Base-by-base conservation (phyloP, 2,797 vertebrate species). In the Diglossa cyanea region DNA sequence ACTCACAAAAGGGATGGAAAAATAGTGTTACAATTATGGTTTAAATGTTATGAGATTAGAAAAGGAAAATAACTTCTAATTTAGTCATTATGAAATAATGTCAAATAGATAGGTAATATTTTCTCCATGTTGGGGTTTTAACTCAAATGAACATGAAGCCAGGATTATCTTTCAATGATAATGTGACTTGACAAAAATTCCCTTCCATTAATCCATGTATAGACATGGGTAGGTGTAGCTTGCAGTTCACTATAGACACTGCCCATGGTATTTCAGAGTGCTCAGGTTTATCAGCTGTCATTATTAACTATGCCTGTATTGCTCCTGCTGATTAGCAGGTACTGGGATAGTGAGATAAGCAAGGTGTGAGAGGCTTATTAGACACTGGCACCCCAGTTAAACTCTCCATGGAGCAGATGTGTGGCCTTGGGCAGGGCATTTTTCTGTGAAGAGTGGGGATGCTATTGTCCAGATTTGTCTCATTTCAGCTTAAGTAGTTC, bases 401-500 rank as follows among this genome's bases (percentile, higher is more conserved):
- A 18, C 37, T 72, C 71, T 44, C 10, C 26, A 26, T 58, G 88
- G 70, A 77, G 20, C 61, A 80, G 61, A 62, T 72, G 58, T 62
- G 61, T 94, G 72, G 33, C 25, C 61, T 94, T 65, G 10, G 62
- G 65, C 75, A 88, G 75, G 61, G 54, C 26, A 6, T 48, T 74
- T 86, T 90, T 89, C 94, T 51, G 4, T 73, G 86, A 76, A 65
- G 72, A 71, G 24, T 48, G 91, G 61, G 58, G 78, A 93, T 89
- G 86, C 76, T 86, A 8, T 92, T 97, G 78, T 93, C 94, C 92
- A 60, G 72, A 77, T 93, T 94, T 92, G 91, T 86, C 75, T 93
- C 72, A 92, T 96, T 96, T 89, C 72, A 88, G 72, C 75, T 54
- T 93, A 91, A 97, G 33, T 42, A 60, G 78, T 91, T 96, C 94